A percentile compares a stretch with the other conserved stretches of the same genome.
Conservation (phyloP, 1,140 invertebrate species). For the Plectus sambesii region DNA sequence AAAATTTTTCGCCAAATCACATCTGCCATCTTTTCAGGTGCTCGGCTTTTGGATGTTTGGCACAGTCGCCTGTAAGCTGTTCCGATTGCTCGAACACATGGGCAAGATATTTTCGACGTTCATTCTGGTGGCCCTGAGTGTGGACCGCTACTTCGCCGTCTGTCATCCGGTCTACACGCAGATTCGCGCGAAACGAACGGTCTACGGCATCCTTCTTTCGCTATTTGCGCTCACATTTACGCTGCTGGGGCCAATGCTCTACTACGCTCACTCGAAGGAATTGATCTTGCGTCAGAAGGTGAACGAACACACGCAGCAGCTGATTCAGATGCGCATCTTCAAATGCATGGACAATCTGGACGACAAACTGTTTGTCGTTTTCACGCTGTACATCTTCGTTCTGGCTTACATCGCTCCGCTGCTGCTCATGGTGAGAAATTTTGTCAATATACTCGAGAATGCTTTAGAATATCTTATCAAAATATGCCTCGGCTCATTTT, state of each 20-base stretch:
- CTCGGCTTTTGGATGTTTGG: constrained; percentile 46
- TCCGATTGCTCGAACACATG: constrained; percentile 33
- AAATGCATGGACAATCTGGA: constrained; percentile 44
- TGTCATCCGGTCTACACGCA: too few relatives aligned
- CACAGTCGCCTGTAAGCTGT: constrained; percentile 34
- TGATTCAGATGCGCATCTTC: constrained; percentile 38
- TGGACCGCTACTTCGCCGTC: constrained; percentile 37
- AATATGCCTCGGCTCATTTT: constrained; percentile 26
- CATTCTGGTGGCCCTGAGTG: constrained; percentile 32
- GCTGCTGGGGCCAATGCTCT: constrained; percentile 30
- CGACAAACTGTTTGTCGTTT: constrained; percentile 21
- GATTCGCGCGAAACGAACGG: too few relatives aligned
- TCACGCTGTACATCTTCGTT: constrained; percentile 37
- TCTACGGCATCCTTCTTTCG: too few relatives aligned
- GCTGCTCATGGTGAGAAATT: constrained; percentile 31
- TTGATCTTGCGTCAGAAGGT: constrained; percentile 37
- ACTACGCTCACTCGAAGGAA: constrained; percentile 30
- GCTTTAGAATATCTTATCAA: too few relatives aligned
- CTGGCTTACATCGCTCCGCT: constrained; percentile 15
- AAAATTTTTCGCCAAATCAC: too few relatives aligned
- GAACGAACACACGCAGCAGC: constrained; percentile 32
- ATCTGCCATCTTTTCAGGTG: too few relatives aligned
- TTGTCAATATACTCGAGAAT: too few relatives aligned
- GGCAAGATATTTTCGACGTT: constrained; percentile 36
- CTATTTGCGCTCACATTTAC: constrained; percentile 29